These are phyloP conservation scores for Lysiphlebus fabarum DNA, from an alignment of 1,140 invertebrate species.

Conservation along the genomic window DNA sequence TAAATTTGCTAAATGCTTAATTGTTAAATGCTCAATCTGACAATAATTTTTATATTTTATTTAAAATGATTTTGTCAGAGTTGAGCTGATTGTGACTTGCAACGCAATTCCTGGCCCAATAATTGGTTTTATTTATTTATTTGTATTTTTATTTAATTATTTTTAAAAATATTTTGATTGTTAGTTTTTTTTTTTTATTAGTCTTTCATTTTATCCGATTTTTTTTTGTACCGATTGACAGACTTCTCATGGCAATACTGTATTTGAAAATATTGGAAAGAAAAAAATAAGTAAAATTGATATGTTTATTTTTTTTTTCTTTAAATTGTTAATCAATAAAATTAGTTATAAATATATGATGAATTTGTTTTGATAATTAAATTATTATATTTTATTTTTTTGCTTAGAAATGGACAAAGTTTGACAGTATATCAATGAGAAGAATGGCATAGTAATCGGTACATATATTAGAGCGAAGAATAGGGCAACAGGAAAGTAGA, in stretches of 20 bases:
- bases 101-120: constrained; percentile 57
- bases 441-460: neutral
- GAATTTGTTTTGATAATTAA: too few species aligned
- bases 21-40: constrained; percentile 52
- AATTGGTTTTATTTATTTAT: constrained; percentile 36
- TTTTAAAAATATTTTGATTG: neutral
- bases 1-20: constrained; percentile 53
- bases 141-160: constrained; percentile 24
- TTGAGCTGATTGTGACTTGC: constrained; percentile 57
- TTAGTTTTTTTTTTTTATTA: neutral
- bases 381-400: neutral
- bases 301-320: too few species aligned
- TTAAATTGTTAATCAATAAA: too few species aligned
- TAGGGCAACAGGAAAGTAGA: constrained; percentile 18
- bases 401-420: too few species aligned
- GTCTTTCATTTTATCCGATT: too few species aligned
- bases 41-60: constrained; percentile 41
- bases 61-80: constrained; percentile 51
- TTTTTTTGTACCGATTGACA: too few species aligned
- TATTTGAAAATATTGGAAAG: too few species aligned
- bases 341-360: too few species aligned
- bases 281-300: too few species aligned
- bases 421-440: neutral
- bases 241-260: too few species aligned
- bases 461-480: too few species aligned